Evolutionary conservation across 2,113 vertebrate species (phyloP), one percentile per base, ranked within the genome.

Genomic region (Ariopsis seemanni): DNA sequence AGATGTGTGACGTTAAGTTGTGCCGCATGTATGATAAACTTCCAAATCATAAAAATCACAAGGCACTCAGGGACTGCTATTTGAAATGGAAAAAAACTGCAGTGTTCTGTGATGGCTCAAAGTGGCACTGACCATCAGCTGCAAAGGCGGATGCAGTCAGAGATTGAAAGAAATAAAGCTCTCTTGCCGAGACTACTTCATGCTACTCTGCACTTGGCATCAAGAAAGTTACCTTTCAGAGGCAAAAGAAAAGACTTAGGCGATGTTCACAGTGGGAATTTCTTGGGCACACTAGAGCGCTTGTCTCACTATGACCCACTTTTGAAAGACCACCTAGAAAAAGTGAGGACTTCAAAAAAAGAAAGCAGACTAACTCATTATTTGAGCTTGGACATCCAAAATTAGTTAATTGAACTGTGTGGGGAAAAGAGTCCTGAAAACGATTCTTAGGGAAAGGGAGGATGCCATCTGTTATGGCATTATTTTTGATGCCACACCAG

Each of bases 221-320:
- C 77, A 75, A 82, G 84, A 88, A 86, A 86, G 42, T 65, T 88
- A 27, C 69, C 80, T 50, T 91, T 88, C 50, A 88, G 90, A 55
- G 84, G 82, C 62, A 63, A 63, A 63, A 25, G 7, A 8, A 25
- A 22, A 63, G 4, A 63, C n/a, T n/a, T 63, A 5, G 60, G 77
- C 71, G 82, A 89, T 79, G 82, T 88, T 9, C 83, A 86, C 15
- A 88, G 89, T 90, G 85, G 62, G 0, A 71, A 88, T 58, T 86
- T 58, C 5, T 15, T 58, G 1, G 57, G 5, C 6, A 58, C 4
- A 17, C 15, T 58, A 7, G 65, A 88, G 81, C 15, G 87, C 17
- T 30, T 88, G 55, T 34, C 88, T 22, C 81, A 55, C 84, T 86
- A 86, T 80, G 74, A 88, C 53, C 6, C 18, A 18, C 20, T 90